Conservation (phyloP, 2,113 vertebrate genomes). For the Arenaria interpres region DNA sequence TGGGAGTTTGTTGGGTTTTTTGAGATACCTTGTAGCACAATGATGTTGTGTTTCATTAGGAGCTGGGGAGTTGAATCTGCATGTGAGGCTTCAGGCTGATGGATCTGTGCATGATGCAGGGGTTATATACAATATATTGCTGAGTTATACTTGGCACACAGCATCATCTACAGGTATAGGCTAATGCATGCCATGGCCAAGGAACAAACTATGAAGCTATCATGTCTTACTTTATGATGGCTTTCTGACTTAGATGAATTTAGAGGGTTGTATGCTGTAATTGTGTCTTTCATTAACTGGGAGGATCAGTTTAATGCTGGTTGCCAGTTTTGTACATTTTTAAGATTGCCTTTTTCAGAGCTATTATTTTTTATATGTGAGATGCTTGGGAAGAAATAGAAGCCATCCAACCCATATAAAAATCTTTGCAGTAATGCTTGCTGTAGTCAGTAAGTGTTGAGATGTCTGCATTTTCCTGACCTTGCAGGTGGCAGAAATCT, state of each 20-base stretch:
- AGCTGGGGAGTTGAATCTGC: background rate
- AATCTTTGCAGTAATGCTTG: background rate
- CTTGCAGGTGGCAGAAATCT: conserved; percentile 39
- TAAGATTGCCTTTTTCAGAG: background rate
- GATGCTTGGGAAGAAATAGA: background rate
- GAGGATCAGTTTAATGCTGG: background rate
- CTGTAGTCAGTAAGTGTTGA: background rate
- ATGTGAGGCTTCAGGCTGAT: background rate
- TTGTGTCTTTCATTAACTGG: background rate
- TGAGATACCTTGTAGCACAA: background rate
- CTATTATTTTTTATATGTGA: background rate
- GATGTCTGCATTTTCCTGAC: background rate
- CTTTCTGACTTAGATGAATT: background rate
- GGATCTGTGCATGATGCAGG: background rate
- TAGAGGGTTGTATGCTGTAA: background rate
- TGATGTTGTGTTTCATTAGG: background rate
- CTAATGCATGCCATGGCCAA: background rate
- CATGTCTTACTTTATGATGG: background rate
- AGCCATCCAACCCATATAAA: background rate
- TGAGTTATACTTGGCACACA: background rate
- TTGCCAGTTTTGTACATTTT: background rate
- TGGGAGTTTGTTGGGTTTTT: background rate
- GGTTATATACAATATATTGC: background rate
- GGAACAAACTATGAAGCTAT: background rate
- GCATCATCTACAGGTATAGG: background rate